phyloP scores from a whole-genome alignment of 1,140 invertebrate genomes.

The Panonychus citri region DNA sequence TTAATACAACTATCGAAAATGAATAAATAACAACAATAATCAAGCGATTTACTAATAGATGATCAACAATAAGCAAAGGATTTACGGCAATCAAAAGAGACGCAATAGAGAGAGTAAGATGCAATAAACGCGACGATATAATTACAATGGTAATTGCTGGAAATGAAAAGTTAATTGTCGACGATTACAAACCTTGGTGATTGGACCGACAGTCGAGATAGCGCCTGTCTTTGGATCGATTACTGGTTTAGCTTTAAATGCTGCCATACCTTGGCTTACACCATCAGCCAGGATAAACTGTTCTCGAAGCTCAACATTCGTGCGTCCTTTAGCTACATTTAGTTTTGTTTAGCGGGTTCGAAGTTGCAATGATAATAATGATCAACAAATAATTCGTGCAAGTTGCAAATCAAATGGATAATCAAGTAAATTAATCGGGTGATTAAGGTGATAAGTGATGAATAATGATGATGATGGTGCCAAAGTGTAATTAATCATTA shows the following conservation, averaged over 20 bases:
- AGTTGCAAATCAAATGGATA: constrained; percentile 14
- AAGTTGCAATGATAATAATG: constrained; percentile 10
- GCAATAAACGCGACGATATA: background rate
- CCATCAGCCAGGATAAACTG: constrained; percentile 94
- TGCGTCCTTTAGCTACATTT: constrained; percentile 79
- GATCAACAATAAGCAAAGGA: no score
- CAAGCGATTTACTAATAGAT: no score
- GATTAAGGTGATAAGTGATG: no score
- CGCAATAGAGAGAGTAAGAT: background rate
- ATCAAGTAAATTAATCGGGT: no score
- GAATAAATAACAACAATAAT: no score
- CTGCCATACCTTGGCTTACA: constrained; percentile 87
- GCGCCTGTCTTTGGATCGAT: background rate
- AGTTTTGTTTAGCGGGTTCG: background rate
- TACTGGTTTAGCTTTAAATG: constrained; percentile 36
- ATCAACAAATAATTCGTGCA: constrained; percentile 15
- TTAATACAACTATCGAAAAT: no score
- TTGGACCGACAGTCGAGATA: constrained; percentile 45
- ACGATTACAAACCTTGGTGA: constrained; percentile 50
- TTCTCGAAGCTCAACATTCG: constrained; percentile 93
- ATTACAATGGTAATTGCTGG: no score
- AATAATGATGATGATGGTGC: no score
- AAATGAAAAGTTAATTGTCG: no score
- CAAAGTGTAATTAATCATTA: background rate
- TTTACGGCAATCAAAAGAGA: background rate